These are phyloP conservation scores for Pedionomus torquatus DNA, from an alignment of 2,113 vertebrate genomes.

Conservation along the genomic window DNA sequence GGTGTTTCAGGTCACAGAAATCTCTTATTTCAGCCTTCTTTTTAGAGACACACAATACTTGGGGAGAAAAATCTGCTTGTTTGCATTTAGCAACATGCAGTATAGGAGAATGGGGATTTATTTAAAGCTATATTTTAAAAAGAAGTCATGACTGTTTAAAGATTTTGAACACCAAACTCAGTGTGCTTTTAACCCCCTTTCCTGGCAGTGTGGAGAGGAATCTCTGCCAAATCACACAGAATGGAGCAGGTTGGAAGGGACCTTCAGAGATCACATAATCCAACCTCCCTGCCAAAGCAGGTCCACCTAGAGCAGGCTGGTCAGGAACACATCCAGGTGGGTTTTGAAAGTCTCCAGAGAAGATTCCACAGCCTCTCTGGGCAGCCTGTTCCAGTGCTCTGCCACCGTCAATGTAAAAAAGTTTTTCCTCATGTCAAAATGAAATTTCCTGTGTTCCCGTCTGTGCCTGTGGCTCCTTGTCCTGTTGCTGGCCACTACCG, in stretches of 20 bases:
- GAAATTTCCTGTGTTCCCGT: not conserved
- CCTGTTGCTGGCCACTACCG: not conserved
- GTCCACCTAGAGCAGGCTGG: not conserved
- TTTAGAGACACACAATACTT: not conserved
- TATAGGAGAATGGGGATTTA: not conserved
- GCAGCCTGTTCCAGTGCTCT: not conserved
- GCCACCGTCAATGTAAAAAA: not conserved
- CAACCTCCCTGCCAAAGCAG: not conserved
- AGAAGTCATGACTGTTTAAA: not conserved
- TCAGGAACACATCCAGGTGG: not conserved
- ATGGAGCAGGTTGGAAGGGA: not conserved
- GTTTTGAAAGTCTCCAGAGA: not conserved
- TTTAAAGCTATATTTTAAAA: not conserved
- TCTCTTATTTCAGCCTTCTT: slow-evolving; percentile 15
- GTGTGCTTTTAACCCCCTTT: not conserved
- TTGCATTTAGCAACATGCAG: not conserved
- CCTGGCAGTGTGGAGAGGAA: not conserved
- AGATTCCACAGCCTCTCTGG: not conserved
- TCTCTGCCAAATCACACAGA: not conserved
- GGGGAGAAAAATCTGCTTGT: not conserved
- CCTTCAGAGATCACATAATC: not conserved
- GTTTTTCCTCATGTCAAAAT: not conserved
- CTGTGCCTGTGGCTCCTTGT: not conserved
- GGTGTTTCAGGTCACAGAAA: slow-evolving; percentile 16
- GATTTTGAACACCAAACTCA: not conserved